Conservation (phyloP, 1,140 invertebrate species). For the Hyles euphorbiae region DNA sequence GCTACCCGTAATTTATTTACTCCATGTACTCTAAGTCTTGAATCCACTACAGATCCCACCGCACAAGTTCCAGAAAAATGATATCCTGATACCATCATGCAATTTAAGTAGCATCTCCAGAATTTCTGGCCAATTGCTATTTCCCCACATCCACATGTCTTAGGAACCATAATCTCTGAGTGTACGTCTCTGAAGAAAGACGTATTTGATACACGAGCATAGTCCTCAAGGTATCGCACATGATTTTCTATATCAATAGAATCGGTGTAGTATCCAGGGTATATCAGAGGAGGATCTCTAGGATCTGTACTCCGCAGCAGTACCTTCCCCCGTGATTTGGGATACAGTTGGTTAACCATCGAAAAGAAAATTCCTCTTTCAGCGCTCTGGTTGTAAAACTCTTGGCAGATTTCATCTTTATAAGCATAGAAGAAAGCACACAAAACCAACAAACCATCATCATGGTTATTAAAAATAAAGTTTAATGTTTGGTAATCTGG, state of each 20-base stretch:
- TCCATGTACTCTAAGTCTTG: slow-evolving; percentile 82
- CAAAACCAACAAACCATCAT: neutral
- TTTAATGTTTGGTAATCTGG: too few relatives aligned
- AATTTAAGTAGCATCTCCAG: too few relatives aligned
- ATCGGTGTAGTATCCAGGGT: neutral
- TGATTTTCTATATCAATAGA: neutral
- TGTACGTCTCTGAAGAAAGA: too few relatives aligned
- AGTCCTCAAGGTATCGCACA: too few relatives aligned
- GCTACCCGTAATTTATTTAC: slow-evolving; percentile 81
- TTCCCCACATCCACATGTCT: too few relatives aligned
- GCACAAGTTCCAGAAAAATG: neutral
- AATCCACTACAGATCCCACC: slow-evolving; percentile 82
- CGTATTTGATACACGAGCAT: too few relatives aligned
- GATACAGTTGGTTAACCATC: neutral
- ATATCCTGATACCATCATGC: too few relatives aligned
- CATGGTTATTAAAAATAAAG: too few relatives aligned
- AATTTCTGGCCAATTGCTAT: too few relatives aligned
- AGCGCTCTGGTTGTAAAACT: too few relatives aligned
- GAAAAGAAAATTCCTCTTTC: neutral
- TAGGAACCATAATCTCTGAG: too few relatives aligned
- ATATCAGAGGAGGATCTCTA: slow-evolving; percentile 1
- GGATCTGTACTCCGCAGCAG: neutral
- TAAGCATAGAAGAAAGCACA: neutral
- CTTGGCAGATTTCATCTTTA: too few relatives aligned
- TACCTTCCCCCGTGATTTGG: slow-evolving; percentile 1